Evolutionary conservation across 2,113 vertebrate genomes (phyloP).

Genomic region (Cheilinus undulatus): DNA sequence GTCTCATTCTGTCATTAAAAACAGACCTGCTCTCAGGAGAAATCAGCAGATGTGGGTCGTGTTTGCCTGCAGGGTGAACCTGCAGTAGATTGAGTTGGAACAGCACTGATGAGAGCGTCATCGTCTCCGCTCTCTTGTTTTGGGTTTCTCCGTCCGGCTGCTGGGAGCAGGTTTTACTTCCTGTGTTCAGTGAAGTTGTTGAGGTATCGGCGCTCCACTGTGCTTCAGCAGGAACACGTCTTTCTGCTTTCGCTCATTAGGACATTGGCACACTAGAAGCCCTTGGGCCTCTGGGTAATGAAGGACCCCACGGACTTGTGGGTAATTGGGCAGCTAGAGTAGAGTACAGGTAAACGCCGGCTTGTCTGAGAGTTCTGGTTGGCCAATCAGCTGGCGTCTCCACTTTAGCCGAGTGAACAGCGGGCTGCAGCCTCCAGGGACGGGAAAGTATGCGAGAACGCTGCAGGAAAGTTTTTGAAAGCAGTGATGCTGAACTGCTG

Average conservation of each 20-base stretch:
- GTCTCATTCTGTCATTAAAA: constrained; percentile 10
- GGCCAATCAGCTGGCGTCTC: constrained; percentile 79
- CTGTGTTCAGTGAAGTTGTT: constrained; percentile 38
- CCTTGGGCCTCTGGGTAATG: constrained; percentile 79
- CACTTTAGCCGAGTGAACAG: constrained; percentile 66
- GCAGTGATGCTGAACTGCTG: constrained; percentile 67
- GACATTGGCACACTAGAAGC: constrained; percentile 69
- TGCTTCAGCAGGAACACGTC: constrained; percentile 51
- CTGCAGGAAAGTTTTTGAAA: constrained; percentile 67
- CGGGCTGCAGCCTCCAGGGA: constrained; percentile 61
- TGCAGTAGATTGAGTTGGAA: background rate
- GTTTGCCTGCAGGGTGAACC: constrained; percentile 24
- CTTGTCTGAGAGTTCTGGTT: constrained; percentile 78
- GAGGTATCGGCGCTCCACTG: constrained; percentile 22
- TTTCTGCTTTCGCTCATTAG: constrained; percentile 71
- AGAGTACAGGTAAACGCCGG: constrained; percentile 78
- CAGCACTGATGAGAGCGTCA: constrained; percentile 3
- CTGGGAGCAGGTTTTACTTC: constrained; percentile 8
- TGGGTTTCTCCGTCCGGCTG: background rate
- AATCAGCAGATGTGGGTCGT: constrained; percentile 5
- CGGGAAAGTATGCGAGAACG: constrained; percentile 45
- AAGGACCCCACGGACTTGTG: constrained; percentile 75
- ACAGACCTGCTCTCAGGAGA: constrained; percentile 9
- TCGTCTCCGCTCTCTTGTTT: background rate
- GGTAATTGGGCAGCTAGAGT: constrained; percentile 82